Percentiles rank a stretch among this genome's conserved stretches.
Conservation (phyloP, 2,888 invertebrate genomes). For the Timandra comae region DNA sequence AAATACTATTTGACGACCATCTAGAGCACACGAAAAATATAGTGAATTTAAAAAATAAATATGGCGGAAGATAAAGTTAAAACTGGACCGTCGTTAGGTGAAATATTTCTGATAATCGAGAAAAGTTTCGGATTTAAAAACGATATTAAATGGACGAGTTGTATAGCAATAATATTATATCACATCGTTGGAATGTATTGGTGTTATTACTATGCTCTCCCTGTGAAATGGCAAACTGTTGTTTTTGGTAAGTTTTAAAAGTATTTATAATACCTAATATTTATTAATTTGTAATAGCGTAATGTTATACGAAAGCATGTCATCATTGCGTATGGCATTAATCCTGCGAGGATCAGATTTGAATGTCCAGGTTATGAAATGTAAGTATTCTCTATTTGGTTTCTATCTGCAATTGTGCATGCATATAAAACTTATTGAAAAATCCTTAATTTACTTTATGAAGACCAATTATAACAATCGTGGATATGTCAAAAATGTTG, state of each 20-base stretch:
- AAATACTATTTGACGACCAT: conserved; percentile 13
- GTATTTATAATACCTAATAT: too few species aligned
- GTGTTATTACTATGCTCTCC: conserved; percentile 57
- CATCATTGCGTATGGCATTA: too few species aligned
- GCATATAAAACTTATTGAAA: too few species aligned
- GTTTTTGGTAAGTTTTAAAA: conserved; percentile 56
- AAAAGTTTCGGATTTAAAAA: conserved; percentile 61
- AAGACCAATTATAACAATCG: too few species aligned
- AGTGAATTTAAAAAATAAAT: conserved; percentile 10
- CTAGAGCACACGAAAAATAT: conserved; percentile 12
- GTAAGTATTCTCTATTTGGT: too few species aligned
- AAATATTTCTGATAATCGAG: conserved; percentile 47
- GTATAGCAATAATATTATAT: conserved; percentile 49
- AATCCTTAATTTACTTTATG: too few species aligned
- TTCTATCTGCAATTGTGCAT: too few species aligned
- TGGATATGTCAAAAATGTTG: too few species aligned
- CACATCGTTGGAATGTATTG: conserved; percentile 58
- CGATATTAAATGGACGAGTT: conserved; percentile 62
- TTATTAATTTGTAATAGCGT: too few species aligned
- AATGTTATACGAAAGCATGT: too few species aligned
- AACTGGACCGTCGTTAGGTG: conserved; percentile 33
- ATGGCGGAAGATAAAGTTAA: conserved; percentile 32
- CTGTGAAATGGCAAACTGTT: conserved; percentile 62
- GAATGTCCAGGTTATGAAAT: too few species aligned
- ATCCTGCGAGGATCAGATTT: too few species aligned